Conservation (phyloP, 2,888 invertebrate species). For the Campopleginae sp. region DNA sequence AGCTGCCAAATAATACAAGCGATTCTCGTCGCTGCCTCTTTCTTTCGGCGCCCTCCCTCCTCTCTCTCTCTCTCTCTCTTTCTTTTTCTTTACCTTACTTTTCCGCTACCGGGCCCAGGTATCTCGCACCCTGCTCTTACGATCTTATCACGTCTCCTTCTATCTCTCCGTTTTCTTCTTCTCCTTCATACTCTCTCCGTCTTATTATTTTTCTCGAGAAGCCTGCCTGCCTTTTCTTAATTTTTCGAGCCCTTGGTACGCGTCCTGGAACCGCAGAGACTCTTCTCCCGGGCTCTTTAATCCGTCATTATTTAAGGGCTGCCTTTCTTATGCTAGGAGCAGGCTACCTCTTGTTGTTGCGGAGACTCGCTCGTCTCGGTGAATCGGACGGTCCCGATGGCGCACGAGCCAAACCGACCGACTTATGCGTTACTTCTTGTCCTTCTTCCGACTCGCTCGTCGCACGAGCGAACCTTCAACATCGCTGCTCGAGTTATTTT, state of each 20-base stretch:
- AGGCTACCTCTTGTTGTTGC: neutral
- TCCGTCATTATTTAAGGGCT: slow-evolving; percentile 51
- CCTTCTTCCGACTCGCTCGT: neutral
- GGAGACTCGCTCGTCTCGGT: neutral
- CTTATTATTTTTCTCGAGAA: slow-evolving; percentile 1
- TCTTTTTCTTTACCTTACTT: slow-evolving; percentile 52
- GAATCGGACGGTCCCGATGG: neutral
- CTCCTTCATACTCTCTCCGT: neutral
- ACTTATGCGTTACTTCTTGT: neutral
- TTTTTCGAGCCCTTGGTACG: slow-evolving; percentile 7
- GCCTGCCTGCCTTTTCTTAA: slow-evolving; percentile 12
- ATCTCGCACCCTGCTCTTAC: slow-evolving; percentile 31
- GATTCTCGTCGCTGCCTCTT: slow-evolving; percentile 67
- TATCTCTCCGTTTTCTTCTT: slow-evolving; percentile 35
- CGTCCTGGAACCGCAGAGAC: slow-evolving; percentile 20
- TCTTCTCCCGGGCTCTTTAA: slow-evolving; percentile 41
- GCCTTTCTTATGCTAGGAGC: neutral
- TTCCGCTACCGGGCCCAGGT: slow-evolving; percentile 49
- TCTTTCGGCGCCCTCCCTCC: slow-evolving; percentile 62
- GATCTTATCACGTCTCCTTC: slow-evolving; percentile 44
- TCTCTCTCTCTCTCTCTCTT: slow-evolving; percentile 53
- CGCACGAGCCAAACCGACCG: slow-evolving; percentile 19
- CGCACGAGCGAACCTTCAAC: neutral
- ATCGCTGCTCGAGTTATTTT: slow-evolving; percentile 1
- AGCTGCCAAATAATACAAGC: slow-evolving; percentile 80